Evolutionary conservation across 2,888 invertebrate genomes (phyloP), one percentile per base, ranked within the genome.

Genomic region (Agrotis clavis): DNA sequence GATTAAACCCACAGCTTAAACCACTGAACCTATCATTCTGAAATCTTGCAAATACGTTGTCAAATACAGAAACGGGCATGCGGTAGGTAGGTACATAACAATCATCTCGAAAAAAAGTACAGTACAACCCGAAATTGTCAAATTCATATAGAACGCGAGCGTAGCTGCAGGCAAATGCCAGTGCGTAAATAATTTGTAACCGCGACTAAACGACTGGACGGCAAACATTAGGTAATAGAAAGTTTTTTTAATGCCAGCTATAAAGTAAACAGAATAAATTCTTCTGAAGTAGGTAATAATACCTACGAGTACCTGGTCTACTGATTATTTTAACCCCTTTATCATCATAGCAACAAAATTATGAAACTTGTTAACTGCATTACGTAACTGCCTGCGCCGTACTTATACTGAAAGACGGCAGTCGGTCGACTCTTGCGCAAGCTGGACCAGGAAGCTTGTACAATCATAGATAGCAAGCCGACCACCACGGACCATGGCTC

Each of bases 381-480:
- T 53, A 59, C 21, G 59, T 19, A 69, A 74, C 30, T 41, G 41
- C 16, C 47, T 68, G 56, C 18, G 57, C 47, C 57, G 57, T 25
- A 7, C 35, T 5, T 35, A 19, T 18, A 51, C 56, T 59, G 48
- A 63, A 62, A 69, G 62, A 68, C 68, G 21, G 1, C 11, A 1
- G 63, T 35, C n/a, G 2, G 25, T 64, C 21, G n/a, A 64, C 21
- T 50, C 14, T 75, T 77, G 41, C 70, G 63, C 53, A 77, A 71
- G 19, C n/a, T 30, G 11, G 25, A 71, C 16, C 63, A 75, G 59
- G 60, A 64, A 77, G 54, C 25, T 51, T 56, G 79, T 61, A 25
- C 50, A 54, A 30, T 60, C 79, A 11, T 21, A 35, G n/a, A 54
- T 54, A 61, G 60, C 51, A 71, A 64, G 19, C 30, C 47, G 45